Percentiles rank a stretch among this genome's conserved stretches.
Evolutionary conservation across 2,113 vertebrate genomes (phyloP).

Genomic region (Nansenia antarctica): DNA sequence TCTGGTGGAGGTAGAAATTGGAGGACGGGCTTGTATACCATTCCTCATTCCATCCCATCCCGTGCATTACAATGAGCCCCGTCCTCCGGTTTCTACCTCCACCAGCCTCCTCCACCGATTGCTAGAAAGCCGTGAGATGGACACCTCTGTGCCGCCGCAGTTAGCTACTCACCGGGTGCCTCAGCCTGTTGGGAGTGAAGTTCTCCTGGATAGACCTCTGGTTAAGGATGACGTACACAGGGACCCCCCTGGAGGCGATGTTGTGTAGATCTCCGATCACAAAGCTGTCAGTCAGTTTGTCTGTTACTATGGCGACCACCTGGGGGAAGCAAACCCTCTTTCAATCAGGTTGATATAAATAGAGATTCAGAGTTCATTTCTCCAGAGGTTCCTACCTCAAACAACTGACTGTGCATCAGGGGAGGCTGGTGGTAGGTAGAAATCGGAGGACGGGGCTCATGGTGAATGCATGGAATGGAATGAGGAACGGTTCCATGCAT

Average conservation of each 20-base stretch:
- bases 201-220: conserved; percentile 64
- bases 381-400: no score
- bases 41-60: no score
- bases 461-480: no score
- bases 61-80: no score
- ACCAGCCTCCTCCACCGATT: not conserved
- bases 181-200: conserved; percentile 56
- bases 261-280: conserved; percentile 78
- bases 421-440: no score
- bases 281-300: conserved; percentile 80
- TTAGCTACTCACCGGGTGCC: conserved; percentile 70
- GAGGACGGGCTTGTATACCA: no score
- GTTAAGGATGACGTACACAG: conserved; percentile 86
- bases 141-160: conserved; percentile 1
- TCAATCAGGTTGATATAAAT: not conserved
- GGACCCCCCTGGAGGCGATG: conserved; percentile 72
- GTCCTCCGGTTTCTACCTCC: no score
- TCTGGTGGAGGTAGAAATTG: no score
- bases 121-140: not conserved
- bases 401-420: no score
- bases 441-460: no score
- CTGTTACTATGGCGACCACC: conserved; percentile 86
- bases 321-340: conserved; percentile 46
- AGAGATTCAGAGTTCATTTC: no score
- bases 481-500: no score